Conservation (phyloP, 2,888 invertebrate genomes). For the Omphaloscelis lunosa region DNA sequence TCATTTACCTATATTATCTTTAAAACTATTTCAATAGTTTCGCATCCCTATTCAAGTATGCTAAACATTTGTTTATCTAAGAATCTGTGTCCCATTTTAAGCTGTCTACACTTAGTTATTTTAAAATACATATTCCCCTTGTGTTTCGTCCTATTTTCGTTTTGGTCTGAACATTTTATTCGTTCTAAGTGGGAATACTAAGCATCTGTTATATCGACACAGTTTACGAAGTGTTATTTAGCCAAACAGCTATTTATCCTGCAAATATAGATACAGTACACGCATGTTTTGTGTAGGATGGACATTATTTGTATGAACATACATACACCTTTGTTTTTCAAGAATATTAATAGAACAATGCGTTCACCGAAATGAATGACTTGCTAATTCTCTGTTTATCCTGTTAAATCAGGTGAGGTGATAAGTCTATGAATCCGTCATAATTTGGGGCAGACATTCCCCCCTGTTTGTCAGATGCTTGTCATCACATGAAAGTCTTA, state of each 20-base stretch:
- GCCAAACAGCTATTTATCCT: slow-evolving; percentile 8
- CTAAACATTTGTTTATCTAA: slow-evolving; percentile 54
- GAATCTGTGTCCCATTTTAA: slow-evolving; percentile 53
- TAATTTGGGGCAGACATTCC: neutral
- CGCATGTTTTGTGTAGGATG: slow-evolving; percentile 16
- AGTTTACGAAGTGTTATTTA: slow-evolving; percentile 25
- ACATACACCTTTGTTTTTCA: slow-evolving; percentile 38
- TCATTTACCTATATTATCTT: neutral
- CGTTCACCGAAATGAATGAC: slow-evolving; percentile 12
- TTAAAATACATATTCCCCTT: slow-evolving; percentile 47
- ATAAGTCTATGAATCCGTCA: slow-evolving; percentile 3
- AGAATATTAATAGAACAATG: slow-evolving; percentile 21
- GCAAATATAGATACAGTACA: neutral
- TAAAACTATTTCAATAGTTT: slow-evolving; percentile 13
- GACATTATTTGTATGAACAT: slow-evolving; percentile 4
- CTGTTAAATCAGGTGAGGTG: neutral
- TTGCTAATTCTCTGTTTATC: slow-evolving; percentile 5
- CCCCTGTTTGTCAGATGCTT: neutral
- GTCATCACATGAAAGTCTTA: slow-evolving; percentile 29
- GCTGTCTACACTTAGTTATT: slow-evolving; percentile 55
- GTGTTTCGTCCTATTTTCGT: slow-evolving; percentile 58
- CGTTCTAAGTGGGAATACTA: slow-evolving; percentile 38
- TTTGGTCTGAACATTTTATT: slow-evolving; percentile 42
- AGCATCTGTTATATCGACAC: slow-evolving; percentile 37
- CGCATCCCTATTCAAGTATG: slow-evolving; percentile 44